Conservation (phyloP, 2,888 invertebrate species). For the Drosophila algonquin region DNA sequence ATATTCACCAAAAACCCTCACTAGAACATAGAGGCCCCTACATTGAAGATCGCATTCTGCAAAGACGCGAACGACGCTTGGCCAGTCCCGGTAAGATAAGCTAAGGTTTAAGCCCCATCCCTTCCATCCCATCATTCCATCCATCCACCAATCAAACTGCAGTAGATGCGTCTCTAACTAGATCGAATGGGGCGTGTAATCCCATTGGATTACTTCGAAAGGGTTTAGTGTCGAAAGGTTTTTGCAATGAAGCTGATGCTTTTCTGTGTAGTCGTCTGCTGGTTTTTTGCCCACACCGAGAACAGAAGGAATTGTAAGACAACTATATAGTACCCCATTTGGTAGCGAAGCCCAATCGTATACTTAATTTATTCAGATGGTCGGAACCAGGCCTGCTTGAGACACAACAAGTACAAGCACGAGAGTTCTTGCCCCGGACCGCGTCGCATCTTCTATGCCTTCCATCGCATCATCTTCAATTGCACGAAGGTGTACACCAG, state of each 20-base stretch:
- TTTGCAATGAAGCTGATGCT: conserved; percentile 8
- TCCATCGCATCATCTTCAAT: conserved; percentile 51
- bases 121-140: no score
- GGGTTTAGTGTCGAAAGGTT: neutral
- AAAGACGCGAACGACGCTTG: conserved; percentile 83
- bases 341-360: no score
- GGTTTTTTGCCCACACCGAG: neutral
- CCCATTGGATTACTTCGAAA: neutral
- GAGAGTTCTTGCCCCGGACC: conserved; percentile 29
- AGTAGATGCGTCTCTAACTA: conserved; percentile 5
- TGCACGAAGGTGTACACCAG: conserved; percentile 45
- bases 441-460: conserved; percentile 43
- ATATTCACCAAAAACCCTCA: conserved; percentile 49
- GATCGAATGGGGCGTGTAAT: neutral
- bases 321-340: neutral
- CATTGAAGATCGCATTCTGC: conserved; percentile 83
- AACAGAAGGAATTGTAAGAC: neutral
- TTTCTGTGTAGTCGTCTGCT: neutral
- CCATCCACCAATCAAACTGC: neutral
- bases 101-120: neutral
- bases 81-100: conserved; percentile 82
- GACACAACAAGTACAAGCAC: conserved; percentile 38
- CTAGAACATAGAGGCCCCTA: conserved; percentile 80
- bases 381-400: conserved; percentile 40
- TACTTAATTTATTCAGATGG: neutral